These are phyloP conservation scores for Zapornia atra DNA, from an alignment of 2,113 vertebrate genomes.

Conservation along the genomic window DNA sequence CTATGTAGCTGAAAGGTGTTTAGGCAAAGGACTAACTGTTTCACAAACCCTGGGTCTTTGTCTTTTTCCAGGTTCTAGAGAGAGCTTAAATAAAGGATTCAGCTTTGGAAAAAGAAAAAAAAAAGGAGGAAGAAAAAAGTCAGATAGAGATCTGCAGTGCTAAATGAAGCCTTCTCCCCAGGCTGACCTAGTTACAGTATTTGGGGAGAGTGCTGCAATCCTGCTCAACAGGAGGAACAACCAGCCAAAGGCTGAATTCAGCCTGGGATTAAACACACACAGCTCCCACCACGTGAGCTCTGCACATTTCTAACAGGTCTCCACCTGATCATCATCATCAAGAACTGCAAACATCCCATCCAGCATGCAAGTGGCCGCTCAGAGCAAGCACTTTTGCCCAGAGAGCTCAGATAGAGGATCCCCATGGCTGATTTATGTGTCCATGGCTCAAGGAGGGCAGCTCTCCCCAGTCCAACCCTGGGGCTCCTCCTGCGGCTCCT, in stretches of 20 bases:
- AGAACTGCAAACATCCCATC: accelerated
- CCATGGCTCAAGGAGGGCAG: neutral
- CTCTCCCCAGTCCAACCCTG: neutral
- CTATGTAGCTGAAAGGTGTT: neutral
- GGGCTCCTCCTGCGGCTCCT: neutral
- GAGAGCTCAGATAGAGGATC: neutral
- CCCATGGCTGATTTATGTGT: accelerated
- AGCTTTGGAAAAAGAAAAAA: neutral
- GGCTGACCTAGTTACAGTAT: constrained; percentile 3
- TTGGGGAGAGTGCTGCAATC: neutral
- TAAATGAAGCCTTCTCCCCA: neutral
- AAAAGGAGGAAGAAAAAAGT: neutral
- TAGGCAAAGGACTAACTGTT: neutral
- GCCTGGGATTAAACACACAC: neutral
- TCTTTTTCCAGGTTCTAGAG: neutral
- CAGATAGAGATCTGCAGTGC: neutral
- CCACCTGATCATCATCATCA: neutral
- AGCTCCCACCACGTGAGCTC: neutral
- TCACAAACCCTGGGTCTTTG: too few relatives aligned
- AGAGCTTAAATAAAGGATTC: neutral
- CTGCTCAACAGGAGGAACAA: constrained; percentile 11
- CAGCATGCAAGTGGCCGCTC: neutral
- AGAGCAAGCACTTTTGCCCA: neutral
- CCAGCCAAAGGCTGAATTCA: neutral
- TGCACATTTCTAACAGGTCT: neutral